Evolutionary conservation across 2,113 vertebrate genomes (phyloP).

Genomic region (Rousettus leschenaultii): DNA sequence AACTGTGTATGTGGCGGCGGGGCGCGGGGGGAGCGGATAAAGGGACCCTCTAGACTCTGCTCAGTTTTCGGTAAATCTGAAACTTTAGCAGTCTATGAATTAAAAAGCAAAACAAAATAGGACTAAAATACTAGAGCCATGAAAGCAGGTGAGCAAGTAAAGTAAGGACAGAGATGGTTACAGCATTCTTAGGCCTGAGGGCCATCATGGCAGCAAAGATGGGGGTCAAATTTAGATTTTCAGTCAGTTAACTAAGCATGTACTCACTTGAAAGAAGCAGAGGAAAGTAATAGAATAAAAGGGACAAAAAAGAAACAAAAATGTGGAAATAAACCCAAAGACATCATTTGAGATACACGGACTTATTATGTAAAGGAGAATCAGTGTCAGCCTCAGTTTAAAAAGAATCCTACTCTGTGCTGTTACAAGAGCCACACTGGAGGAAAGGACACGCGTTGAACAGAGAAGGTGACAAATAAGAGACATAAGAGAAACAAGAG

Average conservation of each 20-base stretch:
- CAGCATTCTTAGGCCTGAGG: not conserved
- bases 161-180: not conserved
- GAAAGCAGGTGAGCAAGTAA: not conserved
- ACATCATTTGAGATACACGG: accelerated
- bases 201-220: not conserved
- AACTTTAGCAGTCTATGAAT: not conserved
- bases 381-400: not conserved
- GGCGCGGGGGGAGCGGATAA: no score
- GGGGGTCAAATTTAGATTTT: not conserved
- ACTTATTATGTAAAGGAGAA: not conserved
- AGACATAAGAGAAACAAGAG: not conserved
- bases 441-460: not conserved
- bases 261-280: not conserved
- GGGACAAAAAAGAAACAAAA: not conserved
- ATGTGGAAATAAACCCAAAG: not conserved
- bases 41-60: not conserved
- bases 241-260: not conserved
- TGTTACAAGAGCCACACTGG: not conserved
- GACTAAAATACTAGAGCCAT: not conserved
- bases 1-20: not conserved
- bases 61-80: not conserved
- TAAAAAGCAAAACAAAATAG: not conserved
- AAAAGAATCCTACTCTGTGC: not conserved
- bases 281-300: no score
- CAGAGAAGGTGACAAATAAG: not conserved